A percentile compares a stretch with the other conserved stretches of the same genome.
phyloP scores from a whole-genome alignment of 2,113 vertebrate genomes.

The Panthera uncia region DNA sequence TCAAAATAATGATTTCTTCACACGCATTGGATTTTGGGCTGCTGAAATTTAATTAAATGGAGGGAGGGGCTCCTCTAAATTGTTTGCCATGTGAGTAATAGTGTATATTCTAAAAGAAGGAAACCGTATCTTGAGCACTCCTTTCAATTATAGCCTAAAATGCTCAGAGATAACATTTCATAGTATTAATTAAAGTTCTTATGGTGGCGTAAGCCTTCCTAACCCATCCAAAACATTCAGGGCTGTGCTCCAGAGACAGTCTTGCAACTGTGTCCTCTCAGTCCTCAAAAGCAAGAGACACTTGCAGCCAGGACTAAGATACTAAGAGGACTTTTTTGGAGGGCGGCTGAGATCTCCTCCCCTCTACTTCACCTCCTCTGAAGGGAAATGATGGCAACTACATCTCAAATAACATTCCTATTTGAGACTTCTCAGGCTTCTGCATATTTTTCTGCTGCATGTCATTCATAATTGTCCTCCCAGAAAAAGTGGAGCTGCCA shows the following conservation, averaged over 20 bases:
- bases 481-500: conserved; percentile 35
- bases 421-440: conserved; percentile 31
- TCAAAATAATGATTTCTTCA: conserved; percentile 34
- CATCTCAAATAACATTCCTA: conserved; percentile 45
- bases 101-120: neutral
- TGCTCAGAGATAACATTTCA: neutral
- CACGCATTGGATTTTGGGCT: neutral
- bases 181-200: neutral
- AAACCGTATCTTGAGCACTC: neutral
- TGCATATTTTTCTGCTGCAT: conserved; percentile 29
- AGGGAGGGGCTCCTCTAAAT: neutral
- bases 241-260: neutral
- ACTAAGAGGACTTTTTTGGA: neutral
- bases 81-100: neutral
- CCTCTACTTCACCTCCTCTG: neutral
- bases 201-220: neutral
- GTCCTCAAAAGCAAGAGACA: neutral
- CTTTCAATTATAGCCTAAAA: neutral
- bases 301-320: neutral
- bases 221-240: neutral
- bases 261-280: neutral
- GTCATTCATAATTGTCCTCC: conserved; percentile 12
- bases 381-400: neutral
- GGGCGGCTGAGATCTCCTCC: neutral
- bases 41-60: conserved; percentile 3